Percentiles rank a stretch among this genome's conserved stretches.
These are phyloP conservation scores for Pachyuromys duprasi DNA, from an alignment of 2,797 vertebrate genomes.

Conservation along the genomic window DNA sequence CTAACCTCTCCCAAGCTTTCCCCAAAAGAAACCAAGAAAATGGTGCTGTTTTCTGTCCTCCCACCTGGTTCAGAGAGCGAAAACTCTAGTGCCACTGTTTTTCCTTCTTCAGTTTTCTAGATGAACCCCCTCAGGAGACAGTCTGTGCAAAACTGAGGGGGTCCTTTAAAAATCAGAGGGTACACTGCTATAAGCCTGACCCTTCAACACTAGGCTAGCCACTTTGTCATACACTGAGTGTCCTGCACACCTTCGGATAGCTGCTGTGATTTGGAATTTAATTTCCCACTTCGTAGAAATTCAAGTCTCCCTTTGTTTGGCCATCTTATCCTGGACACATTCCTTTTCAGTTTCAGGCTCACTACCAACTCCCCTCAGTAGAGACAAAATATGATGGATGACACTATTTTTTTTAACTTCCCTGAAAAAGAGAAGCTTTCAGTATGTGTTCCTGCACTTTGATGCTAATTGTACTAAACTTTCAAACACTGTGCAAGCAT, in stretches of 20 bases:
- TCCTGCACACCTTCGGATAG: background rate
- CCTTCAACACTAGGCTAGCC: background rate
- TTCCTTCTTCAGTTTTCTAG: constrained; percentile 69
- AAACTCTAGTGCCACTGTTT: background rate
- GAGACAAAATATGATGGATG: constrained; percentile 16
- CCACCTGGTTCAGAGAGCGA: constrained; percentile 60
- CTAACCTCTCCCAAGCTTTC: constrained; percentile 53
- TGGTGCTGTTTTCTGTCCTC: constrained; percentile 56
- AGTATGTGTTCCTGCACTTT: background rate
- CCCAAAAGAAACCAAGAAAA: constrained; percentile 68
- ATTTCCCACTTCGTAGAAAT: constrained; percentile 47
- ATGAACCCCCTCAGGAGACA: constrained; percentile 73
- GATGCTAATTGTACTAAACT: constrained; percentile 20
- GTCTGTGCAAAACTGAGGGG: constrained; percentile 66
- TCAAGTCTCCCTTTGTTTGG: background rate
- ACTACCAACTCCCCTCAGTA: background rate
- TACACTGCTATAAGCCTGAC: constrained; percentile 28
- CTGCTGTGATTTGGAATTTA: background rate
- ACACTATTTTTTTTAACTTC: background rate
- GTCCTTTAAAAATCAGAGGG: constrained; percentile 76
- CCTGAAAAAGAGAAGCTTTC: background rate
- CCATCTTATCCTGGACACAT: background rate
- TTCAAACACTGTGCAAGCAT: constrained; percentile 26
- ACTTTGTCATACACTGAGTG: background rate
- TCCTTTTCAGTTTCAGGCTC: constrained; percentile 16